phyloP scores from a whole-genome alignment of 2,113 vertebrate species.

The Brienomyrus brachyistius region DNA sequence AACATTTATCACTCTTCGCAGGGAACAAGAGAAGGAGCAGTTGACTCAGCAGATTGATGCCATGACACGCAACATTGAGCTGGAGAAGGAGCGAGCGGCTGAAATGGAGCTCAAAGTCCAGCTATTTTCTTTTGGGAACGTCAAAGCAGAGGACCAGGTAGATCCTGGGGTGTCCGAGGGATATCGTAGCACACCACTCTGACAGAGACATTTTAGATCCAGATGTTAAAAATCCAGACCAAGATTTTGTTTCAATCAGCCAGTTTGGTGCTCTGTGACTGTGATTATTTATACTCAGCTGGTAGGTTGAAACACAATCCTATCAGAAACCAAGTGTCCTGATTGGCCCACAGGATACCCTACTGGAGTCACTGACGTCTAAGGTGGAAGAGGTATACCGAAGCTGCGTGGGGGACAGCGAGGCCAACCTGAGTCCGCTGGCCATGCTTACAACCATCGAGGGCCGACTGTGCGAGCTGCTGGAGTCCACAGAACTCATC shows the following conservation, averaged over 20 bases:
- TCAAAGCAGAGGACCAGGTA: conserved; percentile 70
- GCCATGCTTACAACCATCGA: conserved; percentile 79
- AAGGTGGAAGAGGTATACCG: conserved; percentile 79
- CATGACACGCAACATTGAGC: conserved; percentile 54
- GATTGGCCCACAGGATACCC: conserved; percentile 57
- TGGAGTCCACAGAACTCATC: conserved; percentile 70
- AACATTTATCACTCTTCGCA: conserved; percentile 34
- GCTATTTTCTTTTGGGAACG: conserved; percentile 59
- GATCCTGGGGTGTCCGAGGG: background rate
- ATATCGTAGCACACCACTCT: background rate
- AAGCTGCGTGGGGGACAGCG: conserved; percentile 62
- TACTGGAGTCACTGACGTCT: conserved; percentile 58
- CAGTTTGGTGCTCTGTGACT: background rate
- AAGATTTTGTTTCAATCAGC: background rate
- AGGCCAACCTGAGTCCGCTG: conserved; percentile 62
- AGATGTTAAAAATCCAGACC: background rate
- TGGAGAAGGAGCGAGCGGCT: conserved; percentile 57
- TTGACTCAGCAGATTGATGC: conserved; percentile 56
- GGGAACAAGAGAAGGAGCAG: conserved; percentile 66
- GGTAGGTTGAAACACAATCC: background rate
- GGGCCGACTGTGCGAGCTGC: conserved; percentile 60
- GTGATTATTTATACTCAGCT: background rate
- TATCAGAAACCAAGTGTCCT: background rate
- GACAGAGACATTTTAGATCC: background rate
- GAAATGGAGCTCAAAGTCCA: conserved; percentile 69